A percentile compares a stretch with the other conserved stretches of the same genome.
phyloP scores from a whole-genome alignment of 2,113 vertebrate genomes.

The Oncorhynchus mykiss region DNA sequence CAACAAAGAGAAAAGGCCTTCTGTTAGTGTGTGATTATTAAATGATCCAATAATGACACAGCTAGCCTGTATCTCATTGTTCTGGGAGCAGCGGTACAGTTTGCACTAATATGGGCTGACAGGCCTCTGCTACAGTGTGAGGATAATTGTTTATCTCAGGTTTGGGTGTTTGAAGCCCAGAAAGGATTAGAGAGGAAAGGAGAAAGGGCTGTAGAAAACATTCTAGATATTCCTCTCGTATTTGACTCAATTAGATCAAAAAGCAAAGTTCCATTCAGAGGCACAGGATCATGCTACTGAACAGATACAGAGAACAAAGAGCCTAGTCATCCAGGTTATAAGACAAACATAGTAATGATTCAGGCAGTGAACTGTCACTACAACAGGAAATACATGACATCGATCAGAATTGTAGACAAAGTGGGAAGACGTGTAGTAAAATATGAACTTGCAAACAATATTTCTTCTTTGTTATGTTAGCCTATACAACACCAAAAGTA shows the following conservation, averaged over 20 bases:
- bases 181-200: conserved; percentile 52
- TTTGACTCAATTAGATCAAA: conserved; percentile 12
- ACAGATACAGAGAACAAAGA: background rate
- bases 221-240: conserved; percentile 41
- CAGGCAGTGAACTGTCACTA: background rate
- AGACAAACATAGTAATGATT: background rate
- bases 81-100: background rate
- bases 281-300: background rate
- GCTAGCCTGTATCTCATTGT: background rate
- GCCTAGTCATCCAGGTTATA: background rate
- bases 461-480: background rate
- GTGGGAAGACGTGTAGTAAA: background rate
- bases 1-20: background rate
- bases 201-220: conserved; percentile 55
- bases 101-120: background rate
- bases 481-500: background rate
- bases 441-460: background rate
- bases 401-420: background rate
- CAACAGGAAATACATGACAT: background rate
- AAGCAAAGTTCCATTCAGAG: background rate
- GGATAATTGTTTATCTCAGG: conserved; percentile 45
- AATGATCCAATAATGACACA: background rate
- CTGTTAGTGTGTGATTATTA: background rate
- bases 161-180: conserved; percentile 50
- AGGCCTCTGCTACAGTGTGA: background rate